These are phyloP conservation scores for Gambelia wislizenii DNA, from an alignment of 2,797 vertebrate species.

Conservation along the genomic window DNA sequence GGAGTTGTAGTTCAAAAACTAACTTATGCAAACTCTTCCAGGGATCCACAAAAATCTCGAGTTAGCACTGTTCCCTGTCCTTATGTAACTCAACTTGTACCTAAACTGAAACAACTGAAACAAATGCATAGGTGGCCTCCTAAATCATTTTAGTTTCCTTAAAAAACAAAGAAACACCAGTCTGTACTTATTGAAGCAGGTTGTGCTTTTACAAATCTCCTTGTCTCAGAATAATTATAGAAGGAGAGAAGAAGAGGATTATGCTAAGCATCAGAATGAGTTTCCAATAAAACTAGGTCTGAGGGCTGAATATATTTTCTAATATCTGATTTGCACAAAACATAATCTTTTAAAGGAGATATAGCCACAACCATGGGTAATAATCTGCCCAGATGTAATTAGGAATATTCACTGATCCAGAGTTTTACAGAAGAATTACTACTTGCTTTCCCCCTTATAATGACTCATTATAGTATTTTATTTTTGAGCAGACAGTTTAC, in stretches of 20 bases:
- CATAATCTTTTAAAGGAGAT: conserved; percentile 4
- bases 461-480: conserved; percentile 46
- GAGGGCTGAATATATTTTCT: not conserved
- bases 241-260: not conserved
- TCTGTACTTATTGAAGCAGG: not conserved
- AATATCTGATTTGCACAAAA: conserved; percentile 1
- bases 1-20: no score
- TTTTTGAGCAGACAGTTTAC: conserved; percentile 51
- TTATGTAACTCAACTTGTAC: not conserved
- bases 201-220: not conserved
- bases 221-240: not conserved
- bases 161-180: not conserved
- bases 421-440: conserved; percentile 31
- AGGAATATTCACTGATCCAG: conserved; percentile 47
- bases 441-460: conserved; percentile 16
- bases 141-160: not conserved
- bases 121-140: not conserved
- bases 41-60: no score
- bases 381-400: conserved; percentile 43
- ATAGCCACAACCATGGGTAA: conserved; percentile 21
- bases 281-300: conserved; percentile 3
- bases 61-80: not conserved
- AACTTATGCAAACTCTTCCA: no score
- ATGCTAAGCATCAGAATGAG: not conserved
- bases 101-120: not conserved